These are phyloP conservation scores for Microtus montanus DNA, from an alignment of 2,113 vertebrate genomes.

Conservation along the genomic window DNA sequence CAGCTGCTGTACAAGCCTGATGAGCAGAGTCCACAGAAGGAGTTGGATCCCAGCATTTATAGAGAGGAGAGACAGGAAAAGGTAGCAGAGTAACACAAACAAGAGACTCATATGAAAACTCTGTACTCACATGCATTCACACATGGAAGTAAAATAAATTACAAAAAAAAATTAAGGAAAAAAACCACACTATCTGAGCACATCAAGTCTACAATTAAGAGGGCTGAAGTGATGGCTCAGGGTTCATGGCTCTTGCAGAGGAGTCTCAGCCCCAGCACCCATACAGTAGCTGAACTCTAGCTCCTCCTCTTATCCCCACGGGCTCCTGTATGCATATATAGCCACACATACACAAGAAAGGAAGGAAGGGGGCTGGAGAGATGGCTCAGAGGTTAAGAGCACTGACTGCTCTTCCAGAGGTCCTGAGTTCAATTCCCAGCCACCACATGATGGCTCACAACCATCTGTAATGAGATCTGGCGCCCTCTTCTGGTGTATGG, in stretches of 20 bases:
- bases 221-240: neutral
- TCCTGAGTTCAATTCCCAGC: too few relatives aligned
- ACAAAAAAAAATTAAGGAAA: neutral
- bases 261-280: neutral
- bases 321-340: neutral
- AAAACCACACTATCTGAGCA: neutral
- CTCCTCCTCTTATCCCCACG: neutral
- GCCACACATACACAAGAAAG: neutral
- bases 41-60: neutral
- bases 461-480: too few relatives aligned
- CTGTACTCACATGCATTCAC: too few relatives aligned
- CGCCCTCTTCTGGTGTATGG: too few relatives aligned
- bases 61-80: neutral
- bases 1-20: too few relatives aligned
- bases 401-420: too few relatives aligned
- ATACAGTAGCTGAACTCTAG: neutral
- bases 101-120: neutral
- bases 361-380: too few relatives aligned
- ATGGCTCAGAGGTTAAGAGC: too few relatives aligned
- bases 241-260: neutral
- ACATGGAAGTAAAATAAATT: neutral
- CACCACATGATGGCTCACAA: too few relatives aligned
- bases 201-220: neutral
- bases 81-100: neutral
- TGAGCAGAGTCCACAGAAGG: neutral